These are phyloP conservation scores for Psilopsiagon aymara DNA, from an alignment of 2,113 vertebrate species.

Conservation along the genomic window DNA sequence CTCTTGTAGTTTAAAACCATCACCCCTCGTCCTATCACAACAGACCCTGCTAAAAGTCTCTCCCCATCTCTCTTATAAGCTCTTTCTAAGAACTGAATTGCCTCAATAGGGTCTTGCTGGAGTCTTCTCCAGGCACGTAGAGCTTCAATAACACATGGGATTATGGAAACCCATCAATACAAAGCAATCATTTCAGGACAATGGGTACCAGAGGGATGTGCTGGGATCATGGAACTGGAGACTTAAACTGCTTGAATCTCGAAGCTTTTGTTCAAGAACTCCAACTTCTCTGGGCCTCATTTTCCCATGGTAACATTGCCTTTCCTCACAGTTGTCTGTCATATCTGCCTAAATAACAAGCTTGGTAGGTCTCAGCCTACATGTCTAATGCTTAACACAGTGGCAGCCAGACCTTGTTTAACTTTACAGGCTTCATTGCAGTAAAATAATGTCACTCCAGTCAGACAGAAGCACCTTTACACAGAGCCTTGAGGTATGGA, in stretches of 20 bases:
- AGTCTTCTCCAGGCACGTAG: accelerated
- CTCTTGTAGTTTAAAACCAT: neutral
- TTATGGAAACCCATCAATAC: neutral
- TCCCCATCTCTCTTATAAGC: neutral
- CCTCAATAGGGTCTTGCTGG: neutral
- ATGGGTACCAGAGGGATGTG: neutral
- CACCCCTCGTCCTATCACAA: neutral
- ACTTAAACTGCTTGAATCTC: neutral
- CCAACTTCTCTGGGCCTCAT: neutral
- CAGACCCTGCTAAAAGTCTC: neutral
- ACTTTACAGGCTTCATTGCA: neutral
- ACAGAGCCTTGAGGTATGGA: neutral
- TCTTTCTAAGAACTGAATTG: neutral
- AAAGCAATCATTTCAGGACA: neutral
- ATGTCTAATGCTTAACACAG: neutral
- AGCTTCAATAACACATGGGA: neutral
- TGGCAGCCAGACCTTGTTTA: neutral
- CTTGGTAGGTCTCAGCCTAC: neutral
- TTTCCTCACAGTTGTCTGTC: neutral
- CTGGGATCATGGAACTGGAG: neutral
- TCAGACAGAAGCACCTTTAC: neutral
- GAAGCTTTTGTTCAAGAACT: neutral
- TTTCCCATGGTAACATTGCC: neutral
- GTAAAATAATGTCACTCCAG: neutral
- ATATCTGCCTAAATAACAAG: neutral